Base-by-base conservation (phyloP, 1,140 invertebrate genomes). In the Melanaphis sacchari region DNA sequence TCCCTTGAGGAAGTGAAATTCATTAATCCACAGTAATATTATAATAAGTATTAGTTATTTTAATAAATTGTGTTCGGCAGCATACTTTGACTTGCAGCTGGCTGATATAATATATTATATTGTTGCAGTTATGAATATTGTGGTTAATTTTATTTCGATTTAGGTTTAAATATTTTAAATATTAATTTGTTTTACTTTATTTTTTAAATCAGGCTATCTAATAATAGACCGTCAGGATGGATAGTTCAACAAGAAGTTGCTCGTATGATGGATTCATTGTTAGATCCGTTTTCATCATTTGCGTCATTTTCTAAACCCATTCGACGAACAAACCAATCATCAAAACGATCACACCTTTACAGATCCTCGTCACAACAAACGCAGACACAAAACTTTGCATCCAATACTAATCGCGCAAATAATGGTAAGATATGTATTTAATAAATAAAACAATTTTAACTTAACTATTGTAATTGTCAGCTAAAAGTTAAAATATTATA, bases 201-300 rank as follows among this genome's bases (percentile, higher is more conserved):
- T 38, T 88, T 87, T 94, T 87, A 6, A 43, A 43, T 43, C 59
- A 94, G 93, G 94, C 94, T 94, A 94, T 93, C 95, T 94, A 94
- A 95, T 96, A 91, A 95, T 95, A 94, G 95, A 95, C 93, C 95
- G 96, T 81, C 95, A 95, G 90, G 95, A 95, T 90, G 95, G 96
- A 24, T 96, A 84, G 91, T 93, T 52, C 91, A 93, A 93, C 91
- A 93, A 93, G 91, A 97, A 94, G 96, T 97, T 96, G 96, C 96
- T 84, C 95, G 96, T 18, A 97, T 97, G 96, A 97, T 97, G 97
- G 97, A 97, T 94, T 96, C 96, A 5, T 95, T 97, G 94, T 94
- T 96, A 87, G 96, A 97, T 94, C 95, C 96, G 94, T 95, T 96
- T 94, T 94, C 95, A 31, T 94, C 96, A 49, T 96, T 96, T 93